Base-by-base conservation (phyloP, 1,140 invertebrate genomes). In the Scaptodrosophila lebanonensis region DNA sequence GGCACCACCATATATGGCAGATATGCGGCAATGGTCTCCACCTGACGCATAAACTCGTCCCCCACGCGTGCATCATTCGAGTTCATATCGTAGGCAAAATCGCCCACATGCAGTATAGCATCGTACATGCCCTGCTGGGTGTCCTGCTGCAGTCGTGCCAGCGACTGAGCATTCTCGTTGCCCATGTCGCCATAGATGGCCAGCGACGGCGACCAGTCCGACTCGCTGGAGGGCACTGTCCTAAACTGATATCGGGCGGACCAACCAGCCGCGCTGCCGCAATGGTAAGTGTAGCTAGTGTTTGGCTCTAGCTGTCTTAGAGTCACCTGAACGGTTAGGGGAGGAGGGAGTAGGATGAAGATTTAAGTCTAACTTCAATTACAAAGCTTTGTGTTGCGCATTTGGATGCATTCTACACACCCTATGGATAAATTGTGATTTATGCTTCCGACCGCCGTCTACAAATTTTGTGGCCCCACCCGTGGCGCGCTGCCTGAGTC, bases 71-170 rank as follows among this genome's bases (percentile, higher is more conserved):
- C 95, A 85, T 96, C 88, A 30, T 95, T 87, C 0, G 91, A 89
- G 87, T 97, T 89, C 94, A 99, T 95, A 86, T 99, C 95, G 88
- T 99, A 99, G 0, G 97, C 97, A 89, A 99, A 95, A 89, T 98
- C 96, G 1, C 97, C 97, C 59, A 98, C 94, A 89, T 99, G 97
- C 40, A 98, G 89, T 43, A 96, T 92, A 56, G 94, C 91, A 89
- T 99, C 95, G 86, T 96, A 97, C 71, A 92, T 88, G 15, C 91
- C 93, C 22, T 89, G 88, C 75, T 95, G 91, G 0, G 93, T 91
- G 73, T 98, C 97, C 72, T 93, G 88, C 86, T 97, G 94, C 18
- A 99, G 86, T 49, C 93, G 88, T 0, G 91, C 89, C 44, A 97
- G 88, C 9, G 95, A 95, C 84, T 93, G 90, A 16, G 95, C 95